phyloP scores from a whole-genome alignment of 35 echinoderm and acorn worm species.

The Apostichopus parvimensis region DNA sequence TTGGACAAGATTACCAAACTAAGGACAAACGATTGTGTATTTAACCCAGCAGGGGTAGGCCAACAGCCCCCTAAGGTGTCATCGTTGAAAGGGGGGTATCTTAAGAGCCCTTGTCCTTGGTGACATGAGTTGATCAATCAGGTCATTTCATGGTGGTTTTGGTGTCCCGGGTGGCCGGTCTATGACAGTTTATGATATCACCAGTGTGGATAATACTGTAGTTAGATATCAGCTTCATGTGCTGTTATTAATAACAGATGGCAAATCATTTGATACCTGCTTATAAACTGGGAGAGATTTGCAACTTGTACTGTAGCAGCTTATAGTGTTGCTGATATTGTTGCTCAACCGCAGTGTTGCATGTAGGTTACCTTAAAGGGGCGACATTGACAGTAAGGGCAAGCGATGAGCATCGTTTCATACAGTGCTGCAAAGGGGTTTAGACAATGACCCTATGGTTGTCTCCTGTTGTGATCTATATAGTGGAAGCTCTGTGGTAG shows the following conservation, averaged over 20 bases:
- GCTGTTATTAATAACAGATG: conserved; percentile 1
- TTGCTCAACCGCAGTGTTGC: no score
- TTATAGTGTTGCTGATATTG: no score
- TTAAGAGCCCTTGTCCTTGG: conserved; percentile 13
- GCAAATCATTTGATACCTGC: background rate
- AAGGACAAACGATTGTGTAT: conserved; percentile 41
- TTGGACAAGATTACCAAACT: conserved; percentile 26
- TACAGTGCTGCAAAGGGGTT: no score
- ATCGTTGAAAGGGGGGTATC: background rate
- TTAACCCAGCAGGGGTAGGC: conserved; percentile 42
- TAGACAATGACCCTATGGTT: no score
- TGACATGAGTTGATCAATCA: conserved; percentile 5
- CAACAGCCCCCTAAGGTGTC: conserved; percentile 32
- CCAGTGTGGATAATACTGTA: background rate
- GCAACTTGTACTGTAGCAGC: no score
- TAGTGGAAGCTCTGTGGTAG: no score
- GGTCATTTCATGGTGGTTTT: conserved; percentile 3
- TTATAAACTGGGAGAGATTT: background rate
- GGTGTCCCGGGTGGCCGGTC: background rate
- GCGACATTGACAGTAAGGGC: no score
- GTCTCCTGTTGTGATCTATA: no score
- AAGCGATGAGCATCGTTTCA: no score
- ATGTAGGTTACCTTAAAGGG: no score
- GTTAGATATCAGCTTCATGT: no score
- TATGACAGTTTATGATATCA: conserved; percentile 34